Evolutionary conservation across 2,888 invertebrate genomes (phyloP), one percentile per base, ranked within the genome.

Genomic region (Pristionchus maxplancki): DNA sequence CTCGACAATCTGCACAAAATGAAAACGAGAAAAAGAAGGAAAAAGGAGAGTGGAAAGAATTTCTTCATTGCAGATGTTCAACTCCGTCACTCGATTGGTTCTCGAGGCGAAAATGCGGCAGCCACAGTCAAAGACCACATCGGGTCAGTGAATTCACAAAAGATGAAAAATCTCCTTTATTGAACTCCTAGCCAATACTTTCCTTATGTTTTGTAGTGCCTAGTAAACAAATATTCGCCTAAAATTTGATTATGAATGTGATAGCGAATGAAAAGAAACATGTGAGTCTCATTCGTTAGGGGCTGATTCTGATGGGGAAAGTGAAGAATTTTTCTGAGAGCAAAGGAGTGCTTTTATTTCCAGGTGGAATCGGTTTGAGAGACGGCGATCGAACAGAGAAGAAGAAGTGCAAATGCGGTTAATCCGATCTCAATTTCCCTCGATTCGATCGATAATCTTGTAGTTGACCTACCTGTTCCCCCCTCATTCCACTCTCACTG

Each of bases 41-140:
- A 78, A 78, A 20, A n/a, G n/a, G 1, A 1, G 48, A 44, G 9
- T 13, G 24, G 48, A 40, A 3, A 17, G 34, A 44, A 20, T 8
- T 74, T 50, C 50, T 78, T 44, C 17, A 34, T 78, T 48, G n/a
- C 95, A 96, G 96, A 96, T 97, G 96, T 97, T 97, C 95, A 96
- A 96, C 95, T 96, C 96, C 92, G 96, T 97, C 93, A 97, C 97
- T 89, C 96, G 96, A 92, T 96, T 97, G 96, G 98, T 98, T 92
- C 96, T 98, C 95, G 96, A 96, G 95, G 97, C 97, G 90, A 98
- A 98, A 96, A 96, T 93, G 67, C 87, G 92, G 1, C 90, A 91
- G 58, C 93, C 92, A n/a, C 83, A 89, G 44, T 62, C 90, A 0
- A 85, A 89, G 71, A 53, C 53, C 6, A 20, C 64, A 2, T 44